Evolutionary conservation across 2,888 invertebrate species (phyloP), one percentile per base, ranked within the genome.

Genomic region (Diaphora mendica): DNA sequence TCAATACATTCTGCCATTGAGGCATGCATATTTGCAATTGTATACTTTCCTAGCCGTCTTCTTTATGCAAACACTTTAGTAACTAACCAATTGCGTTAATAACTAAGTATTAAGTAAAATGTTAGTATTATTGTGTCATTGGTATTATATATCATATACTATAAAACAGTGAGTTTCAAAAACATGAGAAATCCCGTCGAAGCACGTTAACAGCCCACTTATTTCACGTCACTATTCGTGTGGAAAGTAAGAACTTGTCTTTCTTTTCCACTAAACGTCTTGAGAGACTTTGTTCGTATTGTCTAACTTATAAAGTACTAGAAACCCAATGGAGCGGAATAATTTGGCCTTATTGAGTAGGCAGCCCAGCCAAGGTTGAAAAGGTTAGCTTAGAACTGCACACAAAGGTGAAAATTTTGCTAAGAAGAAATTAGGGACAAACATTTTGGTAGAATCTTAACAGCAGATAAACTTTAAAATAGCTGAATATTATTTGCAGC

Each of bases 251-350:
- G 23, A 70, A 70, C 64, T 33, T 64, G 42, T 62, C 11, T 51
- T 71, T 55, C 9, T 51, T 71, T 33, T 20, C 51, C 39, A 64
- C 55, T 30, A 44, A 44, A 64, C 70, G 42, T 66, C 70, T 42
- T 30, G 30, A 42, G 26, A 64, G n/a, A 20, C 65, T 48, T 44
- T 13, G 59, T 69, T 66, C 62, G n/a, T 66, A 59, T 73, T 70
- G 35, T 62, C 48, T n/a, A 70, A 66, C 48, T 62, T 68, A 64
- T 59, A 70, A 68, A 67, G 59, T 73, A 68, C 44, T 68, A 59
- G 39, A 42, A 44, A 48, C 51, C 48, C 70, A 71, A 71, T 74
- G 30, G 74, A 74, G 74, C 67, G 70, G 48, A 71, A 74, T 70
- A 64, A 68, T 35, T 67, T 30, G 17, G 30, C 39, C 74, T 67